These are phyloP conservation scores for Heliconius hortense DNA, from an alignment of 2,888 invertebrate genomes.

Conservation along the genomic window DNA sequence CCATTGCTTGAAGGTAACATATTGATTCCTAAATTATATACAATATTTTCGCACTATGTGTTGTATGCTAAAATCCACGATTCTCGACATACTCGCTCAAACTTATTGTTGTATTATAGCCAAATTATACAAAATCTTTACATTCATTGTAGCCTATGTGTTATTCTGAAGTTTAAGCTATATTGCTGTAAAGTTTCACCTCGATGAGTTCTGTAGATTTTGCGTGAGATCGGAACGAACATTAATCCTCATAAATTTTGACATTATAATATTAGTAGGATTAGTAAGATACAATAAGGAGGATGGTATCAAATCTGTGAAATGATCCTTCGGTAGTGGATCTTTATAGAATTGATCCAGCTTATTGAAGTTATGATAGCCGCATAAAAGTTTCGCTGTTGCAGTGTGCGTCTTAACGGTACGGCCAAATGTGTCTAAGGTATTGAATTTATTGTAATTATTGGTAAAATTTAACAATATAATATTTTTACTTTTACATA, in stretches of 20 bases:
- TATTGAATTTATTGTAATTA: background rate
- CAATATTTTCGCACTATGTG: background rate
- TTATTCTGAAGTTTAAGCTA: background rate
- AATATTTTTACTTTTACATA: too few relatives aligned
- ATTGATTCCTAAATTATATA: background rate
- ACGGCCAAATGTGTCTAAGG: background rate
- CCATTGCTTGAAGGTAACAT: constrained; percentile 71
- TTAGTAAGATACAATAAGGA: background rate
- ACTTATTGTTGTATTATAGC: background rate
- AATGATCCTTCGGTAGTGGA: background rate
- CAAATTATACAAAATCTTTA: background rate
- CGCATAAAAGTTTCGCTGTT: background rate
- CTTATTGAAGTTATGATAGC: background rate
- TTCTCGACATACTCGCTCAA: background rate
- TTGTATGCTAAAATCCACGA: too few relatives aligned
- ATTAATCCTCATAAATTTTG: background rate
- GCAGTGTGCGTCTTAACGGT: background rate
- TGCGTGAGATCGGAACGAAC: background rate
- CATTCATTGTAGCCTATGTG: background rate
- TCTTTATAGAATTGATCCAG: background rate
- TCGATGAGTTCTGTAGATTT: background rate
- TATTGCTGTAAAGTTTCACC: background rate
- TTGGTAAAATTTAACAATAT: background rate
- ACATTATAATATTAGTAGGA: background rate
- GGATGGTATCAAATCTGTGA: background rate